These are phyloP conservation scores for Sandelia bainsii DNA, from an alignment of 2,797 vertebrate genomes.

Conservation along the genomic window DNA sequence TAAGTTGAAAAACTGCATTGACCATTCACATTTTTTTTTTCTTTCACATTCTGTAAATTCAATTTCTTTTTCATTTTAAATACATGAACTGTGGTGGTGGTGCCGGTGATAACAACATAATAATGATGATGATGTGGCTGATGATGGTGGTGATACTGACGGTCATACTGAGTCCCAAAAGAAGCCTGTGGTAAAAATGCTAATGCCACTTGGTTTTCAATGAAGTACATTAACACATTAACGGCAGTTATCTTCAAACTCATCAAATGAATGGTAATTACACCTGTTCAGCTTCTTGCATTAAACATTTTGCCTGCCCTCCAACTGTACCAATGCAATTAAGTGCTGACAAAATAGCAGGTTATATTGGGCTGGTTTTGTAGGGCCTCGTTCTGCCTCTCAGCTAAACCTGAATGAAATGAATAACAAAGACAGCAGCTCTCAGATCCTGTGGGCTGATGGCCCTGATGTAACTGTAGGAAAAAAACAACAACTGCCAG, in stretches of 20 bases:
- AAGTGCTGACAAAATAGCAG: slow-evolving; percentile 53
- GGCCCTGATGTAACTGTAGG: slow-evolving; percentile 16
- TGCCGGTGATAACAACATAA: neutral
- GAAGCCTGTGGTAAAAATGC: slow-evolving; percentile 15
- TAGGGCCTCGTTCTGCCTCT: slow-evolving; percentile 47
- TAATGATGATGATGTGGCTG: neutral
- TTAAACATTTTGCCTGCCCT: slow-evolving; percentile 54
- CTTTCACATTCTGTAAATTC: no score
- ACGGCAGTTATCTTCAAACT: slow-evolving; percentile 28
- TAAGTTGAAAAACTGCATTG: no score
- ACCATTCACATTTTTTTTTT: no score
- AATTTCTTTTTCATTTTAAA: no score
- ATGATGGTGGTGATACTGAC: neutral
- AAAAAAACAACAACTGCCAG: slow-evolving; percentile 20
- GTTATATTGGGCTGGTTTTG: slow-evolving; percentile 28
- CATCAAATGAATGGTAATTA: slow-evolving; percentile 54
- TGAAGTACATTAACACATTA: slow-evolving; percentile 46
- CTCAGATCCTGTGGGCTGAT: slow-evolving; percentile 36
- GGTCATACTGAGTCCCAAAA: slow-evolving; percentile 12
- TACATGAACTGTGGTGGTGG: neutral
- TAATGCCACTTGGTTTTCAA: slow-evolving; percentile 21
- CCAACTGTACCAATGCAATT: slow-evolving; percentile 51
- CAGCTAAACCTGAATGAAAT: slow-evolving; percentile 48
- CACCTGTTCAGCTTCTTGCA: slow-evolving; percentile 47
- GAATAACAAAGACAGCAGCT: slow-evolving; percentile 47